Base-by-base conservation (phyloP, 2,113 vertebrate species). In the Protobothrops mucrosquamatus region DNA sequence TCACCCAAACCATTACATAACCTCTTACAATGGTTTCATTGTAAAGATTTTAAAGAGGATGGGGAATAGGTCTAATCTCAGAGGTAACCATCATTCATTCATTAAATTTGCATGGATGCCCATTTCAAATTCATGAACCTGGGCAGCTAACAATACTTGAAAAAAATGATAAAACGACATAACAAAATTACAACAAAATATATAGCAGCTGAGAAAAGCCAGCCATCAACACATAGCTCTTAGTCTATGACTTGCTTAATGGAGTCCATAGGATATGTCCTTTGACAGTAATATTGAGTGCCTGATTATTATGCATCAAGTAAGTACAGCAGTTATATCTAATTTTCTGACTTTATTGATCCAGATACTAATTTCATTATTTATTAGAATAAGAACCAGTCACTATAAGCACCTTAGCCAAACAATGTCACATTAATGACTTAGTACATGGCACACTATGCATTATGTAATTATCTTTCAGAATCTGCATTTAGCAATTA, bases 341-440 rank as follows among this genome's bases (percentile, higher is more conserved):
- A 55, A 12, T 29, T 74, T 92, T 52, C 61, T 61, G 11, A 43
- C 26, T 85, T 89, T 69, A 89, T 52, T 61, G 43, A 93, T 26
- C 64, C 90, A 57, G 54, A 61, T 89, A 23, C 55, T 91, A 91
- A 91, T 91, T 93, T 55, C 85, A 88, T 86, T 93, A 93, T 93
- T 87, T 61, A 64, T 91, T 91, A 52, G 29, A 85, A 91, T 89
- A 87, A 55, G 55, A 61, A 89, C 26, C 55, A 93, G 52, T 61
- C 87, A 89, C 61, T 85, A 18, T 85, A 91, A 93, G 86, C 94
- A 91, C 92, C 39, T 89, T 91, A 92, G 94, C 95, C 93, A 87
- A 95, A 46, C 26, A n/a, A 34, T 87, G 23, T 94, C 59, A 89
- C 92, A 93, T 94, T 85, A 91, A 20, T 90, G 88, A 89, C 34